Conservation (phyloP, 64 coral and sea anemone genomes). For the Platygyra sinensis region DNA sequence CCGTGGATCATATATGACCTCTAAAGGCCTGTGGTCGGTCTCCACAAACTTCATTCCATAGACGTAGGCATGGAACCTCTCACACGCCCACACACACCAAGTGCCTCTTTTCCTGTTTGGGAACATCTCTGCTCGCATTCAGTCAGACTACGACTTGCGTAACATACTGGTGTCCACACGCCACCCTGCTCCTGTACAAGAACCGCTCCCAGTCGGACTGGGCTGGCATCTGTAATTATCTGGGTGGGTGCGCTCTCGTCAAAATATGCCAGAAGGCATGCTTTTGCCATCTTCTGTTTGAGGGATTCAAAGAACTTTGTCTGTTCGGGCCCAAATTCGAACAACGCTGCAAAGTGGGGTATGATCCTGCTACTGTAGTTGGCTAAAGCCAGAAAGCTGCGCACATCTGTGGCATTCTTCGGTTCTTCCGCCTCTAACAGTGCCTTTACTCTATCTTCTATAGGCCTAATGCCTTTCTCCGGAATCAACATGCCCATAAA, state of each 20-base stretch:
- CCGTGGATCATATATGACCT: neutral
- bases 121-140: neutral
- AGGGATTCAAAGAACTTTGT: no score
- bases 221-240: no score
- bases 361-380: conserved; percentile 1
- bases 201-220: no score
- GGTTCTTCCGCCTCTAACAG: conserved; percentile 23
- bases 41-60: conserved; percentile 23
- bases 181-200: no score
- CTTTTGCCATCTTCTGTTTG: no score
- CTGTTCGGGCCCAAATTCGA: no score
- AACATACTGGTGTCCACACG: neutral
- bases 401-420: no score
- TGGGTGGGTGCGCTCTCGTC: no score
- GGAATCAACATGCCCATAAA: conserved; percentile 55
- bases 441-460: conserved; percentile 31
- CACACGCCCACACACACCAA: neutral
- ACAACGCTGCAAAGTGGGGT: neutral
- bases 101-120: neutral
- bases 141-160: neutral
- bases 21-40: conserved; percentile 43
- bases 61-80: conserved; percentile 21
- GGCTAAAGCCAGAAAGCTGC: neutral
- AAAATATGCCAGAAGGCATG: no score
- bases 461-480: conserved; percentile 52